Base-by-base conservation (phyloP, 1,140 invertebrate genomes). In the Streblospio benedicti region DNA sequence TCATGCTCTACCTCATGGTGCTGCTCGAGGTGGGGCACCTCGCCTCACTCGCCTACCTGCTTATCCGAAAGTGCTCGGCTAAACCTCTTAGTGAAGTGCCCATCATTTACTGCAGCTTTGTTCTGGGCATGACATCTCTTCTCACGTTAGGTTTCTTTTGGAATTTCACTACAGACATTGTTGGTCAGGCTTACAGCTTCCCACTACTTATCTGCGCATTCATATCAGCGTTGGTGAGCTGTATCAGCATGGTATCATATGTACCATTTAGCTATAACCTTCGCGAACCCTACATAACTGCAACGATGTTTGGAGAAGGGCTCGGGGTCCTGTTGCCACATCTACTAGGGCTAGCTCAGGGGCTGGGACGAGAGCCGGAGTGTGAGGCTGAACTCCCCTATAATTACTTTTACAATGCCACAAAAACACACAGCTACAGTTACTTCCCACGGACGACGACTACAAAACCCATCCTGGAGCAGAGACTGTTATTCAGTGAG, bases 241-340 rank as follows among this genome's bases (percentile, higher is more conserved):
- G 44, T 25, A 31, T 59, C 18, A 32, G 45, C 14, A 52, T 33
- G 12, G 47, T 59, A 16, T 51, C 57, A 18, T 59, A 59, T 49
- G 28, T 51, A 31, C 45, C 45, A 9, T 59, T 59, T 32, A 33
- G 31, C 20, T 20, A 27, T 16, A 45, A 49, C 45, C 49, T 59
- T n/a, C 44, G 30, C 25, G n/a, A n/a, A 5, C 45, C 30, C 45
- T 59, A 59, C 31, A 51, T 59, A 31, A 59, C 23, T 28, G 57
- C 57, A 16, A 35, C 41, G 18, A 20, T 59, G 45, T 25, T 50
- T 20, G 57, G 57, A 16, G 57, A 59, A 27, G 45, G 30, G 14
- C 57, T 59, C 27, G 30, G 27, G 23, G 28, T 28, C 1, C 45
- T 53, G 27, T 31, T 59, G 5, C 57, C 57, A 16, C 57, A 59